phyloP scores from a whole-genome alignment of 64 coral and sea anemone species.

The Pocillopora damicornis region DNA sequence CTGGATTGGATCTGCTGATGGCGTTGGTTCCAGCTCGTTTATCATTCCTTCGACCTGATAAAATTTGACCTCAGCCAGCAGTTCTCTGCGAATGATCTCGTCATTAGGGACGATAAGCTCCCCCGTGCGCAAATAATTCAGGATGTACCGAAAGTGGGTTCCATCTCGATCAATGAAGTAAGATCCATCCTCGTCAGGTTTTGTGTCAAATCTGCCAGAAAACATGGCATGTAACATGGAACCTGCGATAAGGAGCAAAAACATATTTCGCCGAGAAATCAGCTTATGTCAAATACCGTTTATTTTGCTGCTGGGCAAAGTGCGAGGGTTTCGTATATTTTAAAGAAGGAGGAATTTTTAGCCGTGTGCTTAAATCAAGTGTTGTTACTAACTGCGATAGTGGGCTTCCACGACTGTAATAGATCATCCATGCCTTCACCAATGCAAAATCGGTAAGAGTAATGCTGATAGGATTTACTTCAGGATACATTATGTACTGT shows the following conservation, averaged over 20 bases:
- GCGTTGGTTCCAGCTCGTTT: neutral
- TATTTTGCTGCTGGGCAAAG: too few relatives aligned
- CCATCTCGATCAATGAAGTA: constrained; percentile 53
- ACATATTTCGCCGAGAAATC: too few relatives aligned
- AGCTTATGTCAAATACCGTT: too few relatives aligned
- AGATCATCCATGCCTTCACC: neutral
- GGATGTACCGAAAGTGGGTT: constrained; percentile 31
- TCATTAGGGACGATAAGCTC: constrained; percentile 21
- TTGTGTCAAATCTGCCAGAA: constrained; percentile 31
- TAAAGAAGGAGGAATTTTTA: too few relatives aligned
- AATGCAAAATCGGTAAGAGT: neutral
- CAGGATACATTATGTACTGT: too few relatives aligned
- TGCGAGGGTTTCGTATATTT: too few relatives aligned
- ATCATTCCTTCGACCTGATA: constrained; percentile 20
- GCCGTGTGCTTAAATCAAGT: constrained; percentile 1
- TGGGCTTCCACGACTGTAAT: neutral
- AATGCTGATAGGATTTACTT: neutral
- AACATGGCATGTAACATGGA: constrained; percentile 48
- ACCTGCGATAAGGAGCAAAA: neutral
- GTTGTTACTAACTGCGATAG: neutral
- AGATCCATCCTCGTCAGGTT: constrained; percentile 14
- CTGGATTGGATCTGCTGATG: too few relatives aligned
- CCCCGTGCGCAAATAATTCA: constrained; percentile 43
- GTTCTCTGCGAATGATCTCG: neutral
- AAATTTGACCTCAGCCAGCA: constrained; percentile 18